A percentile compares a stretch with the other conserved stretches of the same genome.
phyloP scores from a whole-genome alignment of 2,113 vertebrate species.

The Elephas maximus region DNA sequence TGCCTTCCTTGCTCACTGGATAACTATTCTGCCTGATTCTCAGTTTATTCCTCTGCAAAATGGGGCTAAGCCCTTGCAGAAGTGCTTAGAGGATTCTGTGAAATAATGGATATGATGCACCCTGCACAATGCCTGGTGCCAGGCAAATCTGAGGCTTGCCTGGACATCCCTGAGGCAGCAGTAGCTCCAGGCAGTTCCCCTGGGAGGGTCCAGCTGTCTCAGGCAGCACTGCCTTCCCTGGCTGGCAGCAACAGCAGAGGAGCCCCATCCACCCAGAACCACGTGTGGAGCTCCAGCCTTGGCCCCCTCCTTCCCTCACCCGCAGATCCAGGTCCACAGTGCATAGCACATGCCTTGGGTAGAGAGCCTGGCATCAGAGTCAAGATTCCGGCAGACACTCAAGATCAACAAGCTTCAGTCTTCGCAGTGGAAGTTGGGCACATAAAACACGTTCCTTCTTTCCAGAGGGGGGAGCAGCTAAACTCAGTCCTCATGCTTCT shows the following conservation, averaged over 20 bases:
- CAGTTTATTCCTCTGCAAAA: not conserved
- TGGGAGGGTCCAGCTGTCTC: not conserved
- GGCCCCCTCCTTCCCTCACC: not conserved
- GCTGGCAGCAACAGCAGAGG: not conserved
- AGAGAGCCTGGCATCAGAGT: not conserved
- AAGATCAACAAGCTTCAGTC: slow-evolving; percentile 66
- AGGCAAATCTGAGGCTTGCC: too few species aligned
- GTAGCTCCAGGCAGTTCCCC: not conserved
- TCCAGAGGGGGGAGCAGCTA: not conserved
- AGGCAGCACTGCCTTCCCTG: accelerated
- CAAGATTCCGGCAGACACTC: slow-evolving; percentile 32
- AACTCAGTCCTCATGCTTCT: not conserved
- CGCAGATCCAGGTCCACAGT: not conserved
- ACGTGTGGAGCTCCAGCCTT: accelerated
- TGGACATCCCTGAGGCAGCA: not conserved
- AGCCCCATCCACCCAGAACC: not conserved
- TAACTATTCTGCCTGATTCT: accelerated
- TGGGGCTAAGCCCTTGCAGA: not conserved
- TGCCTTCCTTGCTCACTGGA: not conserved
- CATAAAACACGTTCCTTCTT: slow-evolving; percentile 55
- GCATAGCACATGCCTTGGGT: not conserved
- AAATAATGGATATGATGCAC: accelerated
- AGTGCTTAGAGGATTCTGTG: not conserved
- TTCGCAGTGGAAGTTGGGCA: slow-evolving; percentile 70
- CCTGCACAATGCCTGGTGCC: not conserved